Base-by-base conservation (phyloP, 2,888 invertebrate genomes). In the Mythimna vitellina region DNA sequence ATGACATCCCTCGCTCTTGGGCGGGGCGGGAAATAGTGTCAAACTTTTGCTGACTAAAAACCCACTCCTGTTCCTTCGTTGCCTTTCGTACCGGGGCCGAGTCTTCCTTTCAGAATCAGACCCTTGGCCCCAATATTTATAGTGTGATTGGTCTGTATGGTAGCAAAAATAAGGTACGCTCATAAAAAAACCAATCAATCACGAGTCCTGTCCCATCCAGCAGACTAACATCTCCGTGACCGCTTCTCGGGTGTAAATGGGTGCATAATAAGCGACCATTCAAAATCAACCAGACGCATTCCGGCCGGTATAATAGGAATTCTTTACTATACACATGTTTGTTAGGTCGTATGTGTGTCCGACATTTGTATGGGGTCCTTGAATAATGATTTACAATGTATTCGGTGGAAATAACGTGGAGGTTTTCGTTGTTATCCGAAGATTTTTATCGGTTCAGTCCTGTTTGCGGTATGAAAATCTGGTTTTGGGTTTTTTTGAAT, bases 181-280 rank as follows among this genome's bases (percentile, higher is more conserved):
- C 14, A 3, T 25, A 57, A 54, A 42, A 35, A 60, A n/a, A n/a
- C n/a, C n/a, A 60, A 57, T 61, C n/a, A 70, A 75, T 67, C 68
- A 66, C 35, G 17, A 5, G 5, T 14, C 10, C 10, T 32, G 62
- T 20, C 75, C 0, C 57, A 69, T 86, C 85, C 68, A 86, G 84
- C 12, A 12, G 1, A 14, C 8, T 1, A 74, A 71, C 38, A 73
- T 84, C 86, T 54, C 46, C 14, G 86, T 62, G 64, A 10, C 56
- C 87, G 85, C 88, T 85, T 87, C 90, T 87, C 86, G 90, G 94
- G 96, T 95, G 96, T 96, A 96, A 96, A 96, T 96, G 95, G 96
- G 93, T 95, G 96, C 96, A 96, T 96, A 96, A 95, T 96, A 95
- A 96, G 95, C 89, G 91, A 86, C 93, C 95, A 95, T 96, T 95